Base-by-base conservation (phyloP, 2,797 vertebrate genomes). In the Anguilla pacifica region DNA sequence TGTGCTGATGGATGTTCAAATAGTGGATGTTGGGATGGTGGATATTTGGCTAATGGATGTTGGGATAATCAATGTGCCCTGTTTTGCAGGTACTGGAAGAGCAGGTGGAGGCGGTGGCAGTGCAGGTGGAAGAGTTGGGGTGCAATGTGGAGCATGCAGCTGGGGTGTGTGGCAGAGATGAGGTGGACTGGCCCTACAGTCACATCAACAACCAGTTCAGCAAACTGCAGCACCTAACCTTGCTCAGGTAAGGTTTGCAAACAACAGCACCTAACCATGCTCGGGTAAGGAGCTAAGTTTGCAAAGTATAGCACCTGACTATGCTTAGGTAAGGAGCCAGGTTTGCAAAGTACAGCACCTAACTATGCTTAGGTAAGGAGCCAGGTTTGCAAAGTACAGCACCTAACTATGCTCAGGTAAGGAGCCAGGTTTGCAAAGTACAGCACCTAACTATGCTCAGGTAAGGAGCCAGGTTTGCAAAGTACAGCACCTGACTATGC, bases 41-140 rank as follows among this genome's bases (percentile, higher is more conserved):
- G 31, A 15, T 74, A 31, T 51, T 57, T n/a, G 28, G 31, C 13
- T 74, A 31, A 19, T 13, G 70, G 70, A 74, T 77, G 15, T 43
- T 5, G 35, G 9, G 61, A 2, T 39, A 13, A 74, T 74, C 31
- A 13, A 5, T 35, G 43, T 15, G 46, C 39, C 6, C 3, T 77
- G 72, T 86, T 53, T 28, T 19, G 0, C 87, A 99, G 98, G 95
- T 91, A 51, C 87, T 98, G 81, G 94, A 97, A 84, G 96, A 96
- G 0, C 96, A 97, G 87, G 94, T 98, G 87, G 93, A 95, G 84
- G 91, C 97, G 91, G 93, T 95, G 85, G 91, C 96, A 92, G 92
- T 91, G 86, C 89, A 97, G 89, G 79, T 97, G 88, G 93, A 93
- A 88, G 93, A 96, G 74, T 88, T 98, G 10, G 94, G 90, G 15